phyloP scores from a whole-genome alignment of 2,888 invertebrate genomes.

The Tetragonisca angustula region DNA sequence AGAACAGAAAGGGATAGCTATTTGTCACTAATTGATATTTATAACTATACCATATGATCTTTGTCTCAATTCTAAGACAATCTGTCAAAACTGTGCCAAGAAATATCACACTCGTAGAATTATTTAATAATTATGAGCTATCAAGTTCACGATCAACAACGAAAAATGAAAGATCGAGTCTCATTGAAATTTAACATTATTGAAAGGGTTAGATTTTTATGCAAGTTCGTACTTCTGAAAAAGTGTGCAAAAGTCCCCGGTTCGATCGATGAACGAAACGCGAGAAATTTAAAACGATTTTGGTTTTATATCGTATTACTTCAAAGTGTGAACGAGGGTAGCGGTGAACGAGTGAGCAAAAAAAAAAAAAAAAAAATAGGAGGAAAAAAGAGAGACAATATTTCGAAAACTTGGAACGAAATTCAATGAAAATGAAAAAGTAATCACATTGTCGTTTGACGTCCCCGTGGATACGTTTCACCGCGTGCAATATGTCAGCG shows the following conservation, averaged over 20 bases:
- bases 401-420: not conserved
- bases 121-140: no score
- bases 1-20: conserved; percentile 75
- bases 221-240: no score
- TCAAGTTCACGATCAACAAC: no score
- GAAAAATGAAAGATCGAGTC: no score
- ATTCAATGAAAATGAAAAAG: conserved; percentile 4
- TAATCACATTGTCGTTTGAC: conserved; percentile 15
- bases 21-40: conserved; percentile 46
- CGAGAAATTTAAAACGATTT: no score
- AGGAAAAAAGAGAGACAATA: no score
- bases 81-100: not conserved
- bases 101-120: not conserved
- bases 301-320: not conserved
- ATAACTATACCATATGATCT: not conserved
- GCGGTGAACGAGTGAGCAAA: not conserved
- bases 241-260: no score
- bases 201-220: no score
- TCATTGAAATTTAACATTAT: no score
- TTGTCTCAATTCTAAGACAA: no score
- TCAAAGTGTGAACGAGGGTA: not conserved
- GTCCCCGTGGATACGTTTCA: conserved; percentile 16
- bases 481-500: conserved; percentile 40
- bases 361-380: no score
- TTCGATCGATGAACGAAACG: no score